Conservation (phyloP, 2,797 vertebrate species). For the Smutsia temminckii region DNA sequence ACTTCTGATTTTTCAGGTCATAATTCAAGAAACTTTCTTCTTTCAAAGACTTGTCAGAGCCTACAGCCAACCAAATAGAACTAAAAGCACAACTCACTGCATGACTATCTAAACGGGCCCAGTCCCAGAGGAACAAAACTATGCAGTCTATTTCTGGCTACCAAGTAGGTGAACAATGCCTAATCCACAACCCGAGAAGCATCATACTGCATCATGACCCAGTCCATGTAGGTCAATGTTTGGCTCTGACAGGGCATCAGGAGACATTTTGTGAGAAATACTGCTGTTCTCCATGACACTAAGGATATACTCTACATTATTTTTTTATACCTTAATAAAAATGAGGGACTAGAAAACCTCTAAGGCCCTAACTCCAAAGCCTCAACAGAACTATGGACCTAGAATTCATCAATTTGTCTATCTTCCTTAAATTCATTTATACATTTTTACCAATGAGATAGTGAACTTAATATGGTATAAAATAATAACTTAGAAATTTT, state of each 20-base stretch:
- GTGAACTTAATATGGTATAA: background rate
- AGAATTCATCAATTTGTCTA: constrained; percentile 51
- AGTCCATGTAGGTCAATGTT: constrained; percentile 41
- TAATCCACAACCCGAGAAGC: constrained; percentile 44
- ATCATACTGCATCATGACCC: background rate
- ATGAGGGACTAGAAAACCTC: background rate
- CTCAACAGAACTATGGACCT: background rate
- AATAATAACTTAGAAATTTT: constrained; percentile 5
- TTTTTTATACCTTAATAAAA: constrained; percentile 16
- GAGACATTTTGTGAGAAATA: background rate
- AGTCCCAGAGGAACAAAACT: constrained; percentile 35
- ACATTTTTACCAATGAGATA: background rate
- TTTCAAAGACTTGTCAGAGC: constrained; percentile 30
- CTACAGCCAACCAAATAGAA: constrained; percentile 16
- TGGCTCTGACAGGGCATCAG: background rate
- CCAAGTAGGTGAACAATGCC: constrained; percentile 40
- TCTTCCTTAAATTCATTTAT: background rate
- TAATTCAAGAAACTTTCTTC: constrained; percentile 37
- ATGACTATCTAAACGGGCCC: background rate
- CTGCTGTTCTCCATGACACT: background rate
- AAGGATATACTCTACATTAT: background rate
- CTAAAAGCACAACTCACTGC: constrained; percentile 25
- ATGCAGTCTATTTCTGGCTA: constrained; percentile 64
- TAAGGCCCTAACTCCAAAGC: constrained; percentile 23
- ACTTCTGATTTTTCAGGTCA: constrained; percentile 49